Percentiles rank a stretch among this genome's conserved stretches.
phyloP scores from a whole-genome alignment of 1,140 invertebrate species.

The Eulimnadia texana region DNA sequence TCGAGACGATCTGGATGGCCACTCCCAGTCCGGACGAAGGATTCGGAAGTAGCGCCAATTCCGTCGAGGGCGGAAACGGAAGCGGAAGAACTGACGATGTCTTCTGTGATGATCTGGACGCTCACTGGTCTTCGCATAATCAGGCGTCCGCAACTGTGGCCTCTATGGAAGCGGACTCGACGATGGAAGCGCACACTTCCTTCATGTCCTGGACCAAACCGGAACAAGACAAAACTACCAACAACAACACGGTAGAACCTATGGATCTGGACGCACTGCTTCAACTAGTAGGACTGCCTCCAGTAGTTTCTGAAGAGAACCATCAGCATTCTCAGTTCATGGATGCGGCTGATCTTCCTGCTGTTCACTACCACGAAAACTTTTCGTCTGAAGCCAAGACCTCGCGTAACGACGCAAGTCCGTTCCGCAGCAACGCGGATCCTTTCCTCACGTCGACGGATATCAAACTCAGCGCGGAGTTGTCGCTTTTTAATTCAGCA shows the following conservation, averaged over 20 bases:
- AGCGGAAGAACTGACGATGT: not conserved
- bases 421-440: not conserved
- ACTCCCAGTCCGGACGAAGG: conserved; percentile 15
- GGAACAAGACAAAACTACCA: conserved; percentile 1
- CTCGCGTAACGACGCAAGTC: not conserved
- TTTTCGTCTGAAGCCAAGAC: not conserved
- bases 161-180: conserved; percentile 5
- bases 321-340: not conserved
- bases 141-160: not conserved
- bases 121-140: not conserved
- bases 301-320: not conserved
- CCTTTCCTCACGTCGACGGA: conserved; percentile 6
- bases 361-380: not conserved
- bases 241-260: conserved; percentile 7
- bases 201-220: conserved; percentile 2
- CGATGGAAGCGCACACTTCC: not conserved
- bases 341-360: not conserved
- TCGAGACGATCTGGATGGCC: conserved; percentile 11
- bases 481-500: not conserved
- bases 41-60: conserved; percentile 11
- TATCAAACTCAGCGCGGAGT: conserved; percentile 1
- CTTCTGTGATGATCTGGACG: conserved; percentile 10
- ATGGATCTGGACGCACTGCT: conserved; percentile 14
- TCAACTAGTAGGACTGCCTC: conserved; percentile 8
- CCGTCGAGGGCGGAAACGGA: conserved; percentile 6